Evolutionary conservation across 2,888 invertebrate genomes (phyloP).

Genomic region (Salpingus planirostris): DNA sequence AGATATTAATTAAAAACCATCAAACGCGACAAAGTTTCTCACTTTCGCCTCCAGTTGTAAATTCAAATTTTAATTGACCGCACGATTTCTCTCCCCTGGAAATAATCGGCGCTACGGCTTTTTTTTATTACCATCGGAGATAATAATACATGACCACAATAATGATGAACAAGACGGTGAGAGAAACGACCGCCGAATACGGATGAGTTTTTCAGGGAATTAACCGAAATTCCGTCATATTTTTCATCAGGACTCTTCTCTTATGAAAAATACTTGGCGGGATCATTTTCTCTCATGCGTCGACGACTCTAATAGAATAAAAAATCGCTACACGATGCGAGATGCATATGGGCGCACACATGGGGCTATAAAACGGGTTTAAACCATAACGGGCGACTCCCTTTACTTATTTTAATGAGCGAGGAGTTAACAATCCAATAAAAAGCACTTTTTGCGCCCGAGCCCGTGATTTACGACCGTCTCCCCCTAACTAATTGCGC

Average conservation of each 20-base stretch:
- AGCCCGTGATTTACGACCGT: conserved; percentile 17
- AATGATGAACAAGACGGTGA: too few relatives aligned
- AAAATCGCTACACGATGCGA: too few relatives aligned
- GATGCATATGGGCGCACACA: too few relatives aligned
- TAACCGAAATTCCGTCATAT: too few relatives aligned
- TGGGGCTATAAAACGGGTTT: conserved; percentile 9
- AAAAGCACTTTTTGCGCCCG: conserved; percentile 19
- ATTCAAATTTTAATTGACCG: conserved; percentile 11
- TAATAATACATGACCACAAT: too few relatives aligned
- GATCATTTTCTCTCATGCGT: too few relatives aligned
- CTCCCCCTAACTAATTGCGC: conserved; percentile 7
- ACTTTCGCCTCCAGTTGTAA: conserved; percentile 6
- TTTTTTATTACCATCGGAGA: too few relatives aligned
- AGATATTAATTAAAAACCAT: conserved; percentile 19
- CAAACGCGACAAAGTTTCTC: not conserved
- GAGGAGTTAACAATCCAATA: conserved; percentile 21
- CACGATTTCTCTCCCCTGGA: conserved; percentile 5
- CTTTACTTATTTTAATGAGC: conserved; percentile 20
- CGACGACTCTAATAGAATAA: too few relatives aligned
- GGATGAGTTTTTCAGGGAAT: too few relatives aligned
- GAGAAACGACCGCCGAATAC: too few relatives aligned
- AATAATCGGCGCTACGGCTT: conserved; percentile 8
- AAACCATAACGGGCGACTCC: conserved; percentile 6
- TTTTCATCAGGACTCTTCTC: too few relatives aligned
- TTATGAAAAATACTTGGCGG: too few relatives aligned